Evolutionary conservation across 2,888 invertebrate species (phyloP), one percentile per base, ranked within the genome.

Genomic region (Cryptosula pallasiana): DNA sequence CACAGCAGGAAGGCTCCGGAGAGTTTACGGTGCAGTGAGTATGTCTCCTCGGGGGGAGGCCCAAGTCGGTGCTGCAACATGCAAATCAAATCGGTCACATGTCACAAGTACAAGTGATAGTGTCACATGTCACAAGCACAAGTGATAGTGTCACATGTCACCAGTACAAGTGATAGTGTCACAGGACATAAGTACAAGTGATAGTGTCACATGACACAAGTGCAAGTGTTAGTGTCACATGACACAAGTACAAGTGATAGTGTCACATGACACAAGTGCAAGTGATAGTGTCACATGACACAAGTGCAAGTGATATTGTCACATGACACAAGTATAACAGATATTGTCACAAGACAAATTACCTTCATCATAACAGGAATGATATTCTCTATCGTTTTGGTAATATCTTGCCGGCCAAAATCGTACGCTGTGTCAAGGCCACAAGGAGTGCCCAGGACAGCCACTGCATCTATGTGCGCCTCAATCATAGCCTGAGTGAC

Each of bases 11-110:
- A 98, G 20, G 95, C 91, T 0, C 99, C 99, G 0, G 98, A 94
- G 69, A 99, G 88, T 86, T 99, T 99, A 73, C 98, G 89, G 83
- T 99, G 99, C 27, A 99, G 87, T 0, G 98, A 98, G 86, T 99
- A 99, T 77, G 95, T 94, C 86, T 99, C 98, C 84, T 98, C 97
- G 0, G 99, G 99, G 0, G 99, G 99, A 0, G 99, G 95, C 74
- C 95, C 94, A 0, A 99, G 88, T 29, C 98, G 88, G 81, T 99
- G 95, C 63, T 70, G 45, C 5, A 45, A 45, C 45, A 45, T 5
- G 5, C 45, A 45, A 45, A 45, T 20, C 5, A 45, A 45, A 45
- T n/a, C n/a, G n/a, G n/a, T n/a, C n/a, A n/a, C n/a, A n/a, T n/a
- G n/a, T n/a, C n/a, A n/a, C n/a, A n/a, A n/a, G n/a, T n/a, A n/a